These are phyloP conservation scores for Elephas maximus DNA, from an alignment of 2,113 vertebrate species.

Conservation along the genomic window DNA sequence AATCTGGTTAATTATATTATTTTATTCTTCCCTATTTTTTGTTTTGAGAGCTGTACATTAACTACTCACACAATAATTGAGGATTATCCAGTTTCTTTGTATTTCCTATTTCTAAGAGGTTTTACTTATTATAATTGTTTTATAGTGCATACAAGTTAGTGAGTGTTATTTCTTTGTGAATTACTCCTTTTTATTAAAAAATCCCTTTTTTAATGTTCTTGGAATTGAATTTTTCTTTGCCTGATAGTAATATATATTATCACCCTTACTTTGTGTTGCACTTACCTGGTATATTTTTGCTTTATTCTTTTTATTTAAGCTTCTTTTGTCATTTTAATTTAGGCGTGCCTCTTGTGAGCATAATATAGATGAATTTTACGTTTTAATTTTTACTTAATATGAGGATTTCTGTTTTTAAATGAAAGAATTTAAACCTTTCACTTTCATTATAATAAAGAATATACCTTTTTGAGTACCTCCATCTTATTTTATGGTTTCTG, in stretches of 20 bases:
- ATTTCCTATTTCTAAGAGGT: not conserved
- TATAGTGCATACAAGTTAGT: not conserved
- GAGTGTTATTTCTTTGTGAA: not conserved
- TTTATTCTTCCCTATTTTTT: not conserved
- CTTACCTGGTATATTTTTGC: not conserved
- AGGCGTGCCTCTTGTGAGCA: not conserved
- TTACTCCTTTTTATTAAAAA: slow-evolving; percentile 4
- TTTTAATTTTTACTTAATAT: not conserved
- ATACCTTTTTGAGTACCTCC: not conserved
- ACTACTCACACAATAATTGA: not conserved
- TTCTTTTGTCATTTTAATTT: not conserved
- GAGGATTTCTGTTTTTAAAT: not conserved
- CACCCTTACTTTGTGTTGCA: not conserved
- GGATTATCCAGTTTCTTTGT: not conserved
- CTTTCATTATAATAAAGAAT: not conserved
- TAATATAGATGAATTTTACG: not conserved
- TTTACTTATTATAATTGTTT: not conserved
- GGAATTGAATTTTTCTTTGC: not conserved
- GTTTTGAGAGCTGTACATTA: not conserved
- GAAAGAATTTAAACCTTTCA: not conserved
- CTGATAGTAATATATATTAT: not conserved
- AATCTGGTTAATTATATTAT: not conserved
- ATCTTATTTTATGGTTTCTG: not conserved
- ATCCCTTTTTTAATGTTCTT: not conserved
- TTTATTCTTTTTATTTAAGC: not conserved